These are phyloP conservation scores for Actenoides lindsayi DNA, from an alignment of 2,113 vertebrate genomes.

Conservation along the genomic window DNA sequence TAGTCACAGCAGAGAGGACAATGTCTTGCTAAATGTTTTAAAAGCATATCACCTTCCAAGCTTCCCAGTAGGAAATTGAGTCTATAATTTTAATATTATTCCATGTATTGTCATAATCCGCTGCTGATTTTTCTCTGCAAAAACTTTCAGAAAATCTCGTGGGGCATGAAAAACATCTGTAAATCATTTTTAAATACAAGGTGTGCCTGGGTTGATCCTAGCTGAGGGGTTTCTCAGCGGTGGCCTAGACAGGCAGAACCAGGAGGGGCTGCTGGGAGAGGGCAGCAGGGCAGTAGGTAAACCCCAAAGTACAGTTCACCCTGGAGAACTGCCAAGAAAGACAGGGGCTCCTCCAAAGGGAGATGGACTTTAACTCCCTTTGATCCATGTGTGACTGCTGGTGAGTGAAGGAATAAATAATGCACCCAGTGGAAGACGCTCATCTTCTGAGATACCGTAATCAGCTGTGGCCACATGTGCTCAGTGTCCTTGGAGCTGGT, in stretches of 20 bases:
- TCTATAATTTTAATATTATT: neutral
- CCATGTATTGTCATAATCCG: neutral
- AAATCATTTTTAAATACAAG: neutral
- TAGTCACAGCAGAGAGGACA: neutral
- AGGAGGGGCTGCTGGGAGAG: neutral
- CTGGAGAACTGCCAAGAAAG: neutral
- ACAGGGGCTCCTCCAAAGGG: neutral
- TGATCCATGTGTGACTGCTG: neutral
- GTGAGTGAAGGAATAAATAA: neutral
- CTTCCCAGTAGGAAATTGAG: neutral
- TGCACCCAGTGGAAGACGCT: neutral
- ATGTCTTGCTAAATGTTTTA: neutral
- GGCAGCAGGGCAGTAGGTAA: neutral
- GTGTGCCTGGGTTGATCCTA: neutral
- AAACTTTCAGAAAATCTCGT: neutral
- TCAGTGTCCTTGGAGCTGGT: neutral
- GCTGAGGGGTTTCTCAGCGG: neutral
- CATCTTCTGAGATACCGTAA: neutral
- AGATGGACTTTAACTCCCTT: neutral
- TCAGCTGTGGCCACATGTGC: neutral
- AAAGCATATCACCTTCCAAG: neutral
- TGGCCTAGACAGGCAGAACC: neutral
- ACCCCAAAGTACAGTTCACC: neutral
- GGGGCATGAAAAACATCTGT: neutral
- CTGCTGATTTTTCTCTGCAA: neutral